phyloP scores from a whole-genome alignment of 2,113 vertebrate genomes.

The Pagrus major region DNA sequence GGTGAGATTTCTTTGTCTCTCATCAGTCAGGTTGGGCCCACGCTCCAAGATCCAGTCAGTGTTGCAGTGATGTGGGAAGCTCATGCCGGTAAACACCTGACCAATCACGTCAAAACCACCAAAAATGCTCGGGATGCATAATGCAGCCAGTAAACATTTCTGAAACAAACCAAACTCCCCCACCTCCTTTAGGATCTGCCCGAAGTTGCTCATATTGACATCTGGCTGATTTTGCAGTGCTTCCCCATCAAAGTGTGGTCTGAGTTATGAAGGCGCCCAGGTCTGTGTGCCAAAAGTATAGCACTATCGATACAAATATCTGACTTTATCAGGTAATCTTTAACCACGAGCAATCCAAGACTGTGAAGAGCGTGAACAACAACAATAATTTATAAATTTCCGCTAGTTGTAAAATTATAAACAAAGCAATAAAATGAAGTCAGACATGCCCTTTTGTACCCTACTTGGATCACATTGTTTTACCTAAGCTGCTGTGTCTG shows the following conservation, averaged over 20 bases:
- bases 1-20: constrained; percentile 84
- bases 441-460: no score
- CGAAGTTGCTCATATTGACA: constrained; percentile 78
- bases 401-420: no score
- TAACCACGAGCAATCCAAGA: background rate
- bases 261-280: no score
- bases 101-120: constrained; percentile 84
- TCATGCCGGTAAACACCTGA: constrained; percentile 86
- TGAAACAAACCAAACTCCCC: constrained; percentile 90
- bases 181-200: constrained; percentile 82
- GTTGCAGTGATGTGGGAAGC: constrained; percentile 85
- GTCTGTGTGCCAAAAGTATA: background rate
- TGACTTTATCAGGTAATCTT: background rate
- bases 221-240: background rate
- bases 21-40: constrained; percentile 81
- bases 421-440: no score
- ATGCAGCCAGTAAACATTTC: constrained; percentile 79
- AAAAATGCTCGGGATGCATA: constrained; percentile 78
- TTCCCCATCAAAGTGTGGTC: background rate
- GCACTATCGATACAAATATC: no score
- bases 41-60: constrained; percentile 86
- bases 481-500: no score
- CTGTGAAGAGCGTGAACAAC: background rate
- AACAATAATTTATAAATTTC: no score
- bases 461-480: no score